Conservation (phyloP, 2,113 vertebrate genomes). For the Mobula birostris region DNA sequence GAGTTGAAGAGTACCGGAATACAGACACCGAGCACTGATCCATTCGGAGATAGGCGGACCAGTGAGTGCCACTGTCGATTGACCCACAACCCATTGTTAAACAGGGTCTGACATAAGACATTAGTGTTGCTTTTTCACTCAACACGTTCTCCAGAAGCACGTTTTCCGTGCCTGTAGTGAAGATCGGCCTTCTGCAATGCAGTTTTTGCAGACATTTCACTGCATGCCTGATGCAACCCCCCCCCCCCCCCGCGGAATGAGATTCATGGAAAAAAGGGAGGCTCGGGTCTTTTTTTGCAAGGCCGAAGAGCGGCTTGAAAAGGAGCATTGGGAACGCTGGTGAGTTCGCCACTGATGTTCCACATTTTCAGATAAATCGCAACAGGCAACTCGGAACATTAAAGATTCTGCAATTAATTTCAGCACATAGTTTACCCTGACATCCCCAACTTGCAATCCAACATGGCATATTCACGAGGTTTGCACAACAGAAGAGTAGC, state of each 20-base stretch:
- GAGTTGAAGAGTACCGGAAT: neutral
- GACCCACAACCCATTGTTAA: neutral
- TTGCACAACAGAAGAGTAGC: neutral
- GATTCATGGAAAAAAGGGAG: neutral
- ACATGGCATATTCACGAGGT: neutral
- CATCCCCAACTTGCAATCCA: neutral
- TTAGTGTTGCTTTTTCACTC: no score
- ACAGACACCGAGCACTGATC: neutral
- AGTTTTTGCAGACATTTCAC: neutral
- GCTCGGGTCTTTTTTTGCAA: neutral
- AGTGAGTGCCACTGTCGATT: no score
- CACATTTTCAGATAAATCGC: neutral
- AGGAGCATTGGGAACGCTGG: neutral
- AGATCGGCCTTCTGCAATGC: slow-evolving; percentile 16
- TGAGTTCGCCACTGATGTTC: neutral
- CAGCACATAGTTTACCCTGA: neutral
- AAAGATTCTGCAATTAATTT: neutral
- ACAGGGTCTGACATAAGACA: no score
- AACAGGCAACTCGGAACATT: neutral
- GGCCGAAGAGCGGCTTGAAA: neutral
- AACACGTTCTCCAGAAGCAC: neutral
- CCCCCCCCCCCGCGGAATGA: neutral
- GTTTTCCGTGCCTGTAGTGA: neutral
- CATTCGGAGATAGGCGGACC: neutral
- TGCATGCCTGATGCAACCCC: neutral